A percentile compares a stretch with the other conserved stretches of the same genome.
These are phyloP conservation scores for Drosophila paranaensis DNA, from an alignment of 2,888 invertebrate species.

Conservation along the genomic window DNA sequence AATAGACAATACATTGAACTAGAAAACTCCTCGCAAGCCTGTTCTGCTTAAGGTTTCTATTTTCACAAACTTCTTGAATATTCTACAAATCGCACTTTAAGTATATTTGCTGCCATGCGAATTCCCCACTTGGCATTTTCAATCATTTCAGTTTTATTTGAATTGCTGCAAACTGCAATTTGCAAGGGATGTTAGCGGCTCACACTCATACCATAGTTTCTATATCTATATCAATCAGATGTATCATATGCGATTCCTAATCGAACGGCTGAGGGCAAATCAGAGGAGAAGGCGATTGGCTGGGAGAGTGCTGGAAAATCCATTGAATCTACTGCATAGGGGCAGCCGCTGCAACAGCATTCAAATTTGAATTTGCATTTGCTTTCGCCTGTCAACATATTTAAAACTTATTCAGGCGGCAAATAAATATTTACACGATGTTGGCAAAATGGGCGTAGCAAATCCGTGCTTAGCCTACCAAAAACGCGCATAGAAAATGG, in stretches of 20 bases:
- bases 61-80: too few relatives aligned
- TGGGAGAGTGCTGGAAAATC: slow-evolving; percentile 20
- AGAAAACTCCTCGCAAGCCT: too few relatives aligned
- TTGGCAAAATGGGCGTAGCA: slow-evolving; percentile 36
- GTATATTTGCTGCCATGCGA: not conserved
- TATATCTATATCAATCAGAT: slow-evolving; percentile 19
- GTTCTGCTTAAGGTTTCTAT: too few relatives aligned
- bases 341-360: slow-evolving; percentile 33
- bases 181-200: slow-evolving; percentile 27
- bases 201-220: slow-evolving; percentile 1
- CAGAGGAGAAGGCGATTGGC: not conserved
- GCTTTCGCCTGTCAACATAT: slow-evolving; percentile 60
- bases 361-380: slow-evolving; percentile 14
- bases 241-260: slow-evolving; percentile 49
- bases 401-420: slow-evolving; percentile 76
- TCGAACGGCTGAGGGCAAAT: not conserved
- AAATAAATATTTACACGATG: slow-evolving; percentile 75
- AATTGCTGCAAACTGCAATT: slow-evolving; percentile 25
- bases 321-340: slow-evolving; percentile 34
- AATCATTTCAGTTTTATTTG: slow-evolving; percentile 17
- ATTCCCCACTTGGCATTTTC: not conserved
- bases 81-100: not conserved
- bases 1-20: too few relatives aligned
- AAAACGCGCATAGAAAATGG: slow-evolving; percentile 44
- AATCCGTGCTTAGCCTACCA: slow-evolving; percentile 77